Evolutionary conservation across 2,797 vertebrate species (phyloP), one percentile per base, ranked within the genome.

Genomic region (Trematomus bernacchii): DNA sequence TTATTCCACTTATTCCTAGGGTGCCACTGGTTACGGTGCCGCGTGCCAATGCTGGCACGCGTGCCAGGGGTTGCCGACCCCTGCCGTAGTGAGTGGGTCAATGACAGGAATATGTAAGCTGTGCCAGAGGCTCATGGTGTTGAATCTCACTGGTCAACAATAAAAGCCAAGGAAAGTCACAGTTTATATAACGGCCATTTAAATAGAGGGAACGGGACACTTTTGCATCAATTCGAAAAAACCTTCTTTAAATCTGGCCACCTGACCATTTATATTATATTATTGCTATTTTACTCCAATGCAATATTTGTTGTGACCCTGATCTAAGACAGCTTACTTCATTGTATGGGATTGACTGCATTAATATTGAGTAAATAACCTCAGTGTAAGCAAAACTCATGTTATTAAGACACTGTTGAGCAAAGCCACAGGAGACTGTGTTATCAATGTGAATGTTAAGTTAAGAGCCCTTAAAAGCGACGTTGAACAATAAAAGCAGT

Each of bases 31-130:
- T n/a, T n/a, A n/a, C n/a, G n/a, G n/a, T n/a, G n/a, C n/a, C n/a
- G n/a, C n/a, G n/a, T n/a, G n/a, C n/a, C n/a, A n/a, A 21, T 21
- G 21, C n/a, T n/a, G n/a, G n/a, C n/a, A n/a, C n/a, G n/a, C n/a
- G n/a, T n/a, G n/a, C n/a, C n/a, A n/a, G n/a, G n/a, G n/a, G n/a
- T n/a, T n/a, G n/a, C n/a, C n/a, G n/a, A n/a, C n/a, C n/a, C n/a
- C n/a, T n/a, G n/a, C 21, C 21, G 2, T 85, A 80, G 78, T 53
- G 65, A 76, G 66, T 65, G 63, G 76, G 71, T 82, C 65, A 84
- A 66, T 68, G 58, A 69, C n/a, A 23, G 66, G 50, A 66, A n/a
- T 73, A 30, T 59, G 33, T 71, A 61, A 30, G 30, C 64, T 62
- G 60, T 33, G 70, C 60, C 60, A 67, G 63, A 76, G 59, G 46